Base-by-base conservation (phyloP, 2,888 invertebrate species). In the Smittia aterrima region DNA sequence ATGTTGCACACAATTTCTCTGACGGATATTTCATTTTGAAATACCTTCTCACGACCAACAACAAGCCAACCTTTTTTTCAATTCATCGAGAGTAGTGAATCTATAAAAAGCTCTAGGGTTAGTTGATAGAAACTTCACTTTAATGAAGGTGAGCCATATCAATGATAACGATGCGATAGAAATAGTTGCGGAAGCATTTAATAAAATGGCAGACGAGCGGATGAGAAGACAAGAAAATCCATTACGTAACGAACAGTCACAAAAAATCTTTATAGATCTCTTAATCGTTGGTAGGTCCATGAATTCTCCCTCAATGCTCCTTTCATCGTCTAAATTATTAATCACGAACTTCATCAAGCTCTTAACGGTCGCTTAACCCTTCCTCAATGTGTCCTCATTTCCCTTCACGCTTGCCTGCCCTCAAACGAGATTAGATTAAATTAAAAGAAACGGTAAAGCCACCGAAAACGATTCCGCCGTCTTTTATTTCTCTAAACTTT, bases 371-470 rank as follows among this genome's bases (percentile, higher is more conserved):
- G 64, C 16, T 27, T 4, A 64, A 64, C 64, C 64, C 64, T 27
- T 64, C 25, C 20, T 22, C 64, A 13, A 58, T 47, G 58, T 27
- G 20, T 58, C n/a, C 22, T 58, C 58, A 13, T 25, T 27, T 27
- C 22, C 9, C 13, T 64, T 64, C 11, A 64, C 64, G 25, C 27
- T 27, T 16, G 64, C 25, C 20, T 64, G 64, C 16, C 16, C 64
- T 64, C 58, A 27, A 58, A 1, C 20, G 32, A 70, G 70, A 70
- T 70, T 70, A 70, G 70, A 70, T 54, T n/a, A n/a, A n/a, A n/a
- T n/a, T n/a, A 27, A 70, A 41, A 47, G 47, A 70, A 38, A 67
- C 13, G 47, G 24, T 24, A 20, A 47, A 32, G n/a, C 47, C n/a
- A 53, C 24, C 16, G 25, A 66, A 47, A 54, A 24, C 53, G 54